Conservation (phyloP, 2,797 vertebrate genomes). For the Pseudocheirus occidentalis region DNA sequence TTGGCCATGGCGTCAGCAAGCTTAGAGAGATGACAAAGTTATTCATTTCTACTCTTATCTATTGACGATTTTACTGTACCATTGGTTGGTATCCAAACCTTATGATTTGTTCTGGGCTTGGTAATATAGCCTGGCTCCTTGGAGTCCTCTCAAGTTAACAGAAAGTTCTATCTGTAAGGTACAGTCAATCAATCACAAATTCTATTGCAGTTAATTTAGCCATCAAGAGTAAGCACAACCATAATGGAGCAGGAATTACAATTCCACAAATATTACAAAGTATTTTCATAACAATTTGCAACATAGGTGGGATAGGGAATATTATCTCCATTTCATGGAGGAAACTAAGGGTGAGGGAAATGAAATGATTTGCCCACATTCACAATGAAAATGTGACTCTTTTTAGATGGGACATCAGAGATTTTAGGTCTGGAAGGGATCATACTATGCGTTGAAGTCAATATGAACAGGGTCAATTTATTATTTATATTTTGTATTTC, state of each 20-base stretch:
- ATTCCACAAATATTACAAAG: not conserved
- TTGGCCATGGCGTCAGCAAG: not conserved
- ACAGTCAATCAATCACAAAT: not conserved
- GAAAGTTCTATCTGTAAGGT: not conserved
- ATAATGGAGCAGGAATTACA: not conserved
- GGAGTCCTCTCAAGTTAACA: not conserved
- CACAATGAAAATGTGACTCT: not conserved
- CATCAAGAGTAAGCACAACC: not conserved
- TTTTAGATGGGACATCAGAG: not conserved
- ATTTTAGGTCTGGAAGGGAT: not conserved
- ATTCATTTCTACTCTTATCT: not conserved
- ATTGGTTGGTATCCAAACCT: not conserved
- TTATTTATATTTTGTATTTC: not conserved
- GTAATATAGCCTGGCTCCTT: not conserved
- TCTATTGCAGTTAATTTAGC: not conserved
- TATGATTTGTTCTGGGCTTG: not conserved
- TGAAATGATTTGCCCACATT: not conserved
- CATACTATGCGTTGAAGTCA: not conserved
- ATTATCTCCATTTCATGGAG: not conserved
- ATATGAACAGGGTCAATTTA: not conserved
- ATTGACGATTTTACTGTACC: not conserved
- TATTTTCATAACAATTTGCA: not conserved
- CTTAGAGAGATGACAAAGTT: not conserved
- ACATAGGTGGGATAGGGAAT: not conserved
- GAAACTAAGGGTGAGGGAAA: not conserved